Conservation (phyloP, 2,797 vertebrate genomes). For the Acanthurus leucopareius region DNA sequence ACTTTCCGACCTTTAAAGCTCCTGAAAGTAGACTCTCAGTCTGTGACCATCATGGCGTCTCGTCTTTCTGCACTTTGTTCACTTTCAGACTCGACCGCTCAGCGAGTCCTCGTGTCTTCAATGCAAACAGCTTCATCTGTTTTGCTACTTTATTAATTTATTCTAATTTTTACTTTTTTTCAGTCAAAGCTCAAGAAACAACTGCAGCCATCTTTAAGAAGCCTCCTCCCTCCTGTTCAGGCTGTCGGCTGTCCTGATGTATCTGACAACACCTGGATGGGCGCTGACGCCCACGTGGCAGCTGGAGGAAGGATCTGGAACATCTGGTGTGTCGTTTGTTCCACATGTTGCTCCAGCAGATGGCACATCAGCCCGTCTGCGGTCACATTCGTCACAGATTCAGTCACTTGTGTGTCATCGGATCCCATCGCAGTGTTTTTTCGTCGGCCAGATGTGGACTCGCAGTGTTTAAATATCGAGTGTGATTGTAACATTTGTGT, state of each 20-base stretch:
- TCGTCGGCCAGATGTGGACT: slow-evolving; percentile 12
- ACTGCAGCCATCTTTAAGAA: neutral
- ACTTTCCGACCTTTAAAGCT: neutral
- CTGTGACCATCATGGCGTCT: neutral
- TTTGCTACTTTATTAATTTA: neutral
- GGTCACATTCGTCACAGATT: neutral
- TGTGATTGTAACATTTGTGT: neutral
- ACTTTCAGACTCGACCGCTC: neutral
- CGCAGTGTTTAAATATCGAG: neutral
- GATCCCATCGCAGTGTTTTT: neutral
- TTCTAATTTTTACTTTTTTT: neutral
- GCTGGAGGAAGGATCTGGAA: slow-evolving; percentile 11
- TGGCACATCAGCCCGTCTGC: neutral
- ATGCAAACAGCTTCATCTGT: neutral
- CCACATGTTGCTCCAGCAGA: neutral
- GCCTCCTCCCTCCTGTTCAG: neutral
- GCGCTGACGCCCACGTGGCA: slow-evolving; percentile 20
- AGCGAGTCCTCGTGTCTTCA: neutral
- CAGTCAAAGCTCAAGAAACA: neutral
- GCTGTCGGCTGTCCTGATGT: neutral
- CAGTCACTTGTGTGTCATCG: neutral
- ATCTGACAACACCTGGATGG: slow-evolving; percentile 35
- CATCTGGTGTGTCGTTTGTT: slow-evolving; percentile 8
- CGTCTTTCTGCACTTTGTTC: neutral
- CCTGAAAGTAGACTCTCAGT: neutral